These are phyloP conservation scores for Acanthopleura granulata DNA, from an alignment of 2,888 invertebrate species.

Conservation along the genomic window DNA sequence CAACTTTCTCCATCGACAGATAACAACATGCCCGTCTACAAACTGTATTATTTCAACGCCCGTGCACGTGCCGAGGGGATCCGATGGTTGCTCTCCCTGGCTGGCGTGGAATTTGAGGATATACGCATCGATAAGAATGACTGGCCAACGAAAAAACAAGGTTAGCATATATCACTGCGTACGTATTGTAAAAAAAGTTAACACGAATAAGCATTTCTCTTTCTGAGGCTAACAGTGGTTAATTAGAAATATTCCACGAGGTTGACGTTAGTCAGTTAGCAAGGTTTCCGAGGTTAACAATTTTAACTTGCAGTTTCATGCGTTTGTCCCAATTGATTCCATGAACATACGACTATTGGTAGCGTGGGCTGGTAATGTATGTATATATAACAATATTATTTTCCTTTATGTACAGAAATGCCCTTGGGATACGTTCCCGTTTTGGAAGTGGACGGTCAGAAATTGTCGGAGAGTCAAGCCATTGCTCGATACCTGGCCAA, in stretches of 20 bases:
- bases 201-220: too few relatives aligned
- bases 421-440: constrained; percentile 27
- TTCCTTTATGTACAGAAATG: constrained; percentile 10
- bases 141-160: constrained; percentile 41
- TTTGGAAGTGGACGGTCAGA: constrained; percentile 27
- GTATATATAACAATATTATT: not conserved
- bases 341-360: too few relatives aligned
- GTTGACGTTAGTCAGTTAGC: too few relatives aligned
- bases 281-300: too few relatives aligned
- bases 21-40: constrained; percentile 64
- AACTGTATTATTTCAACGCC: constrained; percentile 75
- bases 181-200: too few relatives aligned
- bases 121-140: constrained; percentile 72
- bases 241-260: too few relatives aligned
- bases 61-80: constrained; percentile 75
- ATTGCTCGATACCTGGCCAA: constrained; percentile 21
- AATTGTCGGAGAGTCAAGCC: constrained; percentile 11
- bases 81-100: constrained; percentile 75
- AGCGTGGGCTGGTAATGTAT: too few relatives aligned
- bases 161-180: constrained; percentile 27
- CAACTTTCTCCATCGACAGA: too few relatives aligned
- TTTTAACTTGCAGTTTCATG: too few relatives aligned
- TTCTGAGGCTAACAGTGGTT: too few relatives aligned
- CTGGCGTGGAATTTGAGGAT: constrained; percentile 74
- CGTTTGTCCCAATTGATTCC: too few relatives aligned